Percentiles rank a stretch among this genome's conserved stretches.
These are phyloP conservation scores for Himantopus leucocephalus DNA, from an alignment of 2,113 vertebrate species.

Conservation along the genomic window DNA sequence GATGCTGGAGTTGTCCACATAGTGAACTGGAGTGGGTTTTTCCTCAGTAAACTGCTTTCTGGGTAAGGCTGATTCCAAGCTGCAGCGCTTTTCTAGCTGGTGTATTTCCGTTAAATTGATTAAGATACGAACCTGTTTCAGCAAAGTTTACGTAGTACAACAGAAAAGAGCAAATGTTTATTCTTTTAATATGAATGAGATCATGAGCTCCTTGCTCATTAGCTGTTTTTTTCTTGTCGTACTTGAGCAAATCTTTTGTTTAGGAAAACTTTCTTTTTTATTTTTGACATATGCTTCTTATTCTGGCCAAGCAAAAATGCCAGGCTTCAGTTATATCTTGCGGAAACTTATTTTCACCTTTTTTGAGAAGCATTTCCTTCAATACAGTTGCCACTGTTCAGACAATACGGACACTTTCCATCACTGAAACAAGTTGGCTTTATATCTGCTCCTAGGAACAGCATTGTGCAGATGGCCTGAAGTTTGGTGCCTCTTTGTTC, in stretches of 20 bases:
- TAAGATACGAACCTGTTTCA: not conserved
- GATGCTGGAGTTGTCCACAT: not conserved
- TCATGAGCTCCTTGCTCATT: not conserved
- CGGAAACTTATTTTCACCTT: not conserved
- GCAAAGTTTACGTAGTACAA: not conserved
- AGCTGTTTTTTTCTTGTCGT: not conserved
- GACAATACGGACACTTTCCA: not conserved
- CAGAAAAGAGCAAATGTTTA: not conserved
- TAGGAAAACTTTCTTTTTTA: not conserved
- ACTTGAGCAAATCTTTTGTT: not conserved
- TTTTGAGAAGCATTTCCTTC: not conserved
- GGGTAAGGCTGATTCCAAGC: not conserved
- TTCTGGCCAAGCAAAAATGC: not conserved
- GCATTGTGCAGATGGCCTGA: not conserved
- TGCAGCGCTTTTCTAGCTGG: not conserved
- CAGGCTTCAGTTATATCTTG: not conserved
- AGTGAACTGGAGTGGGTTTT: not conserved
- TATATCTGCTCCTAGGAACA: not conserved
- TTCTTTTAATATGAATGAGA: not conserved
- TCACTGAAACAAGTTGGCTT: not conserved
- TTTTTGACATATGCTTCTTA: not conserved
- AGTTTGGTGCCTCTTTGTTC: not conserved
- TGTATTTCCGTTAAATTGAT: not conserved
- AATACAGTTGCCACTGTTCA: not conserved
- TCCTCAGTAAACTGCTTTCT: not conserved